A percentile compares a stretch with the other conserved stretches of the same genome.
Evolutionary conservation across 2,888 invertebrate species (phyloP).

Genomic region (Cabera pusaria): DNA sequence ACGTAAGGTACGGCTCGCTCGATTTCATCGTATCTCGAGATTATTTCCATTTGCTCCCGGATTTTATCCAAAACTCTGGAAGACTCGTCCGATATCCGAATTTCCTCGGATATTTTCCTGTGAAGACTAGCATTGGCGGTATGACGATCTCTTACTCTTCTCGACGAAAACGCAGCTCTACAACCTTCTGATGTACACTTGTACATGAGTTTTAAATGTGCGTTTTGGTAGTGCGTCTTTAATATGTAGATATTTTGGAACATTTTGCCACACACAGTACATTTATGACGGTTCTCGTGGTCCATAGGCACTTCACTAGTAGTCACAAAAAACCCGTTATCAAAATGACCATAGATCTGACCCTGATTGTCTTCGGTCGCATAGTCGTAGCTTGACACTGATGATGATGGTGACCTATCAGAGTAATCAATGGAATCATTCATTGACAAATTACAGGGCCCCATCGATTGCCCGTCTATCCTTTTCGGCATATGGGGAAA

Average conservation of each 20-base stretch:
- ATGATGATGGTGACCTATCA: conserved; percentile 84
- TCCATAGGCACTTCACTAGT: conserved; percentile 94
- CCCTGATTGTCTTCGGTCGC: conserved; percentile 85
- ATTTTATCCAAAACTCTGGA: conserved; percentile 81
- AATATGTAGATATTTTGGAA: conserved; percentile 97
- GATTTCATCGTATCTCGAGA: conserved; percentile 90
- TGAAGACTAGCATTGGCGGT: conserved; percentile 96
- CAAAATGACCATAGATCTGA: conserved; percentile 88
- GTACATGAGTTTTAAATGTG: conserved; percentile 97
- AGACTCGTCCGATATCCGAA: conserved; percentile 62
- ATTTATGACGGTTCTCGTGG: conserved; percentile 95
- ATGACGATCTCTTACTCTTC: conserved; percentile 95
- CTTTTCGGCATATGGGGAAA: conserved; percentile 80
- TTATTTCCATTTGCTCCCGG: conserved; percentile 90
- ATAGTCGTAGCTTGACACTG: conserved; percentile 83
- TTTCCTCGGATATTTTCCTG: conserved; percentile 90
- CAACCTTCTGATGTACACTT: conserved; percentile 97
- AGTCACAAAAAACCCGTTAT: conserved; percentile 87
- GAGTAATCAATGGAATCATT: conserved; percentile 68
- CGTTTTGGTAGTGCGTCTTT: conserved; percentile 97
- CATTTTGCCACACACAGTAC: conserved; percentile 95
- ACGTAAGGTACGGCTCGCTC: conserved; percentile 84
- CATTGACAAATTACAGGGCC: conserved; percentile 64
- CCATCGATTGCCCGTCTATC: conserved; percentile 51
- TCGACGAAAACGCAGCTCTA: conserved; percentile 96